Base-by-base conservation (phyloP, 2,797 vertebrate species). In the Pseudochromis fuscus region DNA sequence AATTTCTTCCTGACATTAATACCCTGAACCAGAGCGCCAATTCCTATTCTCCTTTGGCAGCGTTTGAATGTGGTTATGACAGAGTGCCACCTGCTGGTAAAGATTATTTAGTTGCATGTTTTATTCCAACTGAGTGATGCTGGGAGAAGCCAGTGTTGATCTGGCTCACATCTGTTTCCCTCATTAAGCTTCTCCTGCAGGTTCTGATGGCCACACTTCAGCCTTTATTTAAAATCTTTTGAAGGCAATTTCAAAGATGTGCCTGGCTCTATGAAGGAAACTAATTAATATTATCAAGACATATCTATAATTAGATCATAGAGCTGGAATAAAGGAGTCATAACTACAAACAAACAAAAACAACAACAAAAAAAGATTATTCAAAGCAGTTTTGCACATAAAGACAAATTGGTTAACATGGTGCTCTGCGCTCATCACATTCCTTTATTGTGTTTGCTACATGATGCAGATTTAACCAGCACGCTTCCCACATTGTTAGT, bases 31-130 rank as follows among this genome's bases (percentile, higher is more conserved):
- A 67, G 45, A 71, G 57, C 33, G 58, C 33, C 38, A 18, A 40
- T 61, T 80, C 44, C 30, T 4, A 11, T 35, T 44, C 46, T 52
- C 25, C 16, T 55, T 27, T 61, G 57, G 40, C 42, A 33, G 62
- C 62, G 37, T 19, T n/a, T 45, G 12, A 27, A 7, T 30, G 63
- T 56, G 21, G 27, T 81, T 72, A 42, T 76, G 55, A 51, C 51
- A 86, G 60, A 87, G 72, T 78, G 89, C 86, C 91, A 79, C 86
- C 92, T 91, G 65, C 80, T 92, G 92, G 90, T 46, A 7, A 24
- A 50, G 0, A 63, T 21, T 33, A 15, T 52, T 68, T 44, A 27
- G 0, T 31, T 1, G 45, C 30, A 4, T 48, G 11, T 51, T 58
- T 69, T 35, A 21, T 42, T 59, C 25, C 30, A 70, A 15, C 7